Percentiles rank a stretch among this genome's conserved stretches.
Conservation (phyloP, 2,113 vertebrate genomes). For the Baryphthengus martii region DNA sequence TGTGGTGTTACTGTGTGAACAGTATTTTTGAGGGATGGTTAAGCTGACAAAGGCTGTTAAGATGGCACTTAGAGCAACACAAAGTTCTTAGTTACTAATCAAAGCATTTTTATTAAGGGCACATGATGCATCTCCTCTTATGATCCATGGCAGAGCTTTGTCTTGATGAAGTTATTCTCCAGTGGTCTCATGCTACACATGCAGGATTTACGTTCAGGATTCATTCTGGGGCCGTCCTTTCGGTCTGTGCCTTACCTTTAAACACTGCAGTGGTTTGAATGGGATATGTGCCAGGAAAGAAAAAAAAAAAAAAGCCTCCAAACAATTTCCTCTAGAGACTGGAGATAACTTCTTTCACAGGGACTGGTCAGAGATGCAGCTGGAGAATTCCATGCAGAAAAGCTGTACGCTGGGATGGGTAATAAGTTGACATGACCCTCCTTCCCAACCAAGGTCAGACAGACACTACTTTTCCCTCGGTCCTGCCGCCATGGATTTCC, state of each 20-base stretch:
- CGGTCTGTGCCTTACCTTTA: neutral
- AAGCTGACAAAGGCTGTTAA: neutral
- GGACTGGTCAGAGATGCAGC: neutral
- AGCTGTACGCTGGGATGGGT: neutral
- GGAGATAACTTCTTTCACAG: neutral
- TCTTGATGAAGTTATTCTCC: neutral
- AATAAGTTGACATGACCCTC: neutral
- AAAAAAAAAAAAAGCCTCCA: neutral
- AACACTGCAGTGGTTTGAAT: neutral
- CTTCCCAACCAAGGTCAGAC: neutral
- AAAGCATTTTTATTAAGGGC: neutral
- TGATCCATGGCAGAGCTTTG: neutral
- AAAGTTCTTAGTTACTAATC: neutral
- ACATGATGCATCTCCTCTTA: neutral
- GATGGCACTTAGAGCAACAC: neutral
- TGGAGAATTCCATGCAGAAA: neutral
- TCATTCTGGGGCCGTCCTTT: neutral
- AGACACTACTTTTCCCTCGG: neutral
- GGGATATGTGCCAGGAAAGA: neutral
- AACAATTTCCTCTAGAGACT: neutral
- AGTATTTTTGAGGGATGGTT: neutral
- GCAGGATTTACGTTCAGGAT: neutral
- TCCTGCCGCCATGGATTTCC: neutral
- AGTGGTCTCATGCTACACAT: neutral
- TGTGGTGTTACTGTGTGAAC: neutral